phyloP scores from a whole-genome alignment of 2,888 invertebrate species.

The Atethmia centrago region DNA sequence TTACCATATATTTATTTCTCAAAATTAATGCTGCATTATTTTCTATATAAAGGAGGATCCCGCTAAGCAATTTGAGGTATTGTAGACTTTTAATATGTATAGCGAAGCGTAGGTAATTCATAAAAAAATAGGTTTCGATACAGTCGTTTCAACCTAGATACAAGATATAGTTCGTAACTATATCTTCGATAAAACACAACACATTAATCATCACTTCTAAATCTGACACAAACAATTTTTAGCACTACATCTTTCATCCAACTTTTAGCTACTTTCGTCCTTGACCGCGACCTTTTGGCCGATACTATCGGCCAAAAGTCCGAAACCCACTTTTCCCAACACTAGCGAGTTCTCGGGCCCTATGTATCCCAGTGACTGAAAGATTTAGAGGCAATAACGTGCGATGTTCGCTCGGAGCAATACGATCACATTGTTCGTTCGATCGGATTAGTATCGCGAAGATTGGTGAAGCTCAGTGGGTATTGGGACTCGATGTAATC shows the following conservation, averaged over 20 bases:
- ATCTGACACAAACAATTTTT: conserved; percentile 8
- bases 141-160: too few species aligned
- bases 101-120: too few species aligned
- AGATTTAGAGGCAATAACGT: conserved; percentile 90
- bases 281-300: conserved; percentile 51
- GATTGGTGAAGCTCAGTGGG: conserved; percentile 74
- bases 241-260: not conserved
- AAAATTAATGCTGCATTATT: too few species aligned
- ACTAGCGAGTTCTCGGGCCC: conserved; percentile 65
- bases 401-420: conserved; percentile 82
- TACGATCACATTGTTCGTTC: conserved; percentile 86
- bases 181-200: not conserved
- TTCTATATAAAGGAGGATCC: too few species aligned
- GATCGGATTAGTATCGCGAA: conserved; percentile 85
- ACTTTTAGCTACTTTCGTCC: conserved; percentile 38
- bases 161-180: not conserved
- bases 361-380: conserved; percentile 77
- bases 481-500: conserved; percentile 69
- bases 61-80: too few species aligned
- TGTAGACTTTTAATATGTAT: too few species aligned
- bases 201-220: not conserved
- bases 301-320: conserved; percentile 29
- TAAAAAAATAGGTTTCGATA: too few species aligned
- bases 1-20: too few species aligned
- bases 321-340: conserved; percentile 40